These are phyloP conservation scores for Terrapene triunguis DNA, from an alignment of 2,113 vertebrate genomes.

Conservation along the genomic window DNA sequence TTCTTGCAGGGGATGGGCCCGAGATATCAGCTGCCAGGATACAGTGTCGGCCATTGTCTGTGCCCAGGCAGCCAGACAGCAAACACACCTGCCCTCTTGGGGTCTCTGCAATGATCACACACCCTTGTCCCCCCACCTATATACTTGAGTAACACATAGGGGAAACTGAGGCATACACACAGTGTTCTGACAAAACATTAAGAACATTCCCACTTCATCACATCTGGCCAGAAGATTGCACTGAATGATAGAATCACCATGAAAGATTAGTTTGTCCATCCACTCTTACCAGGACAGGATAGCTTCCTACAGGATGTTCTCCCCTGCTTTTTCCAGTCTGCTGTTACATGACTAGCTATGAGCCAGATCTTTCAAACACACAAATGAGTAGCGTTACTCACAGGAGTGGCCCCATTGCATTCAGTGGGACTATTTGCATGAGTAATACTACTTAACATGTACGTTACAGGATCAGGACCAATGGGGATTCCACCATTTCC, in stretches of 20 bases:
- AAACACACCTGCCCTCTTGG: no score
- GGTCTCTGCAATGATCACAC: no score
- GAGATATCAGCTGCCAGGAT: no score
- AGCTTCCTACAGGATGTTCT: neutral
- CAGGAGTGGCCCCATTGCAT: neutral
- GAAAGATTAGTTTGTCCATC: neutral
- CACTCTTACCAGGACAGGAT: neutral
- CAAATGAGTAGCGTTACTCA: neutral
- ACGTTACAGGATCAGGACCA: neutral
- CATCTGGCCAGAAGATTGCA: neutral
- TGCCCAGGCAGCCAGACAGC: no score
- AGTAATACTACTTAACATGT: fast-evolving
- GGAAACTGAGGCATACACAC: no score
- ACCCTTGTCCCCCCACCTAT: no score
- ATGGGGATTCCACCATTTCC: neutral
- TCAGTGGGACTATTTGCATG: neutral
- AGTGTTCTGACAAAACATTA: no score
- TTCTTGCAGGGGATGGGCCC: no score
- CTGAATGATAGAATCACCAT: neutral
- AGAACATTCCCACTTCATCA: no score
- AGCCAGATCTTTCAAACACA: neutral
- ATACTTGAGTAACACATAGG: no score
- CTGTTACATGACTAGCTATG: neutral
- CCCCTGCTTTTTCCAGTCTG: neutral
- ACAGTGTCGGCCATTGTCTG: no score